Conservation (phyloP, 2,888 invertebrate genomes). For the Ornithoptera alexandrae region DNA sequence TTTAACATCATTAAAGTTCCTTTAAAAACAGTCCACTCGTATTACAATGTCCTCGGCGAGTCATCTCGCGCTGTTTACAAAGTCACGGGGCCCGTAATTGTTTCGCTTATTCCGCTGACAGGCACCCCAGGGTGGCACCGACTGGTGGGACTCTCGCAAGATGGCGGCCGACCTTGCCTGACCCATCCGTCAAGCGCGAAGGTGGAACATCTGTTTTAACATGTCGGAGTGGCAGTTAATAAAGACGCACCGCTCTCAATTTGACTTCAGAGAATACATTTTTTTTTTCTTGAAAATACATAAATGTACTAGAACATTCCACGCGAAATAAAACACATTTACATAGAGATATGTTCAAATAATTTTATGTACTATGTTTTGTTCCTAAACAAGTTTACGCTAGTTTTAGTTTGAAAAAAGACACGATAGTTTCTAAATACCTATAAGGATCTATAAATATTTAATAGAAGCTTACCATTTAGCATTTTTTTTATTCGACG, state of each 20-base stretch:
- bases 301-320: neutral
- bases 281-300: constrained; percentile 1
- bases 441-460: no score
- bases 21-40: constrained; percentile 42
- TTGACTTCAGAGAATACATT: constrained; percentile 37
- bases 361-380: no score
- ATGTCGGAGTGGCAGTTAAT: constrained; percentile 70
- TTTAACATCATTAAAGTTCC: neutral
- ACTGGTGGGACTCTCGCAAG: constrained; percentile 71
- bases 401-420: no score
- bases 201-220: constrained; percentile 77
- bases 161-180: constrained; percentile 73
- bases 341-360: no score
- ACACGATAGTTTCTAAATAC: no score
- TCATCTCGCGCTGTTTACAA: constrained; percentile 56
- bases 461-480: no score
- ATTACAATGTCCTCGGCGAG: constrained; percentile 50
- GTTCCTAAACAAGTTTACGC: no score
- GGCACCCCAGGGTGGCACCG: constrained; percentile 60
- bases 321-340: neutral
- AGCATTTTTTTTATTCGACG: no score
- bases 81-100: constrained; percentile 69
- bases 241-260: constrained; percentile 56
- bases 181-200: constrained; percentile 73
- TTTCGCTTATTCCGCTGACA: constrained; percentile 65